phyloP scores from a whole-genome alignment of 2,888 invertebrate species.

The Dromius quadrimaculatus region DNA sequence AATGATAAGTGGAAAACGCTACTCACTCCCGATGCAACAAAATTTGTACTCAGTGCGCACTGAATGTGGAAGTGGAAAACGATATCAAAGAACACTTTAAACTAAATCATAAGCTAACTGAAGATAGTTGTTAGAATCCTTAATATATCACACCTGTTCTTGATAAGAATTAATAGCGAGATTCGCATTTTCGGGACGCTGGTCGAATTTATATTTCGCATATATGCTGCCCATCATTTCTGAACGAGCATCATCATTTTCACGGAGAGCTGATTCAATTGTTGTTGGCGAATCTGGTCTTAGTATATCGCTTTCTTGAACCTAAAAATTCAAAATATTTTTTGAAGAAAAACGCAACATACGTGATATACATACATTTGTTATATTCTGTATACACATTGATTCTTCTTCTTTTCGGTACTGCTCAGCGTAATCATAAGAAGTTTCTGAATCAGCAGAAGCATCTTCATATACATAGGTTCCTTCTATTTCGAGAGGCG shows the following conservation, averaged over 20 bases:
- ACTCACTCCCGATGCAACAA: neutral
- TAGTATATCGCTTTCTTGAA: slow-evolving; percentile 25
- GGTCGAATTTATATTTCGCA: slow-evolving; percentile 39
- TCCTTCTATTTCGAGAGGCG: slow-evolving; percentile 6
- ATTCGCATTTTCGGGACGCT: neutral
- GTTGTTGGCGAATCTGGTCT: slow-evolving; percentile 42
- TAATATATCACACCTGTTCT: slow-evolving; percentile 48
- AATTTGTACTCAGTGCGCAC: neutral
- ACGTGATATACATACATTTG: slow-evolving; percentile 12
- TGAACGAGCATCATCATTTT: slow-evolving; percentile 12
- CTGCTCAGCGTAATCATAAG: slow-evolving; percentile 16
- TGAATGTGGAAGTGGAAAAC: neutral
- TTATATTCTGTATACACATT: slow-evolving; percentile 9
- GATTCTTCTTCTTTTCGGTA: slow-evolving; percentile 35
- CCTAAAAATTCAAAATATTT: neutral
- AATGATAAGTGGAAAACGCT: neutral
- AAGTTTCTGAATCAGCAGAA: neutral
- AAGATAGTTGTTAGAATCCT: too few species aligned
- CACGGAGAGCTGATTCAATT: neutral
- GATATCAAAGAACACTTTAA: neutral
- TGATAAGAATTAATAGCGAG: slow-evolving; percentile 32
- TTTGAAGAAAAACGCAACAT: neutral
- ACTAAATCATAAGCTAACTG: too few species aligned
- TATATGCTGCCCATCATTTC: slow-evolving; percentile 27
- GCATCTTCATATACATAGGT: slow-evolving; percentile 29